Conservation (phyloP, 2,888 invertebrate genomes). For the Netelia melanura region DNA sequence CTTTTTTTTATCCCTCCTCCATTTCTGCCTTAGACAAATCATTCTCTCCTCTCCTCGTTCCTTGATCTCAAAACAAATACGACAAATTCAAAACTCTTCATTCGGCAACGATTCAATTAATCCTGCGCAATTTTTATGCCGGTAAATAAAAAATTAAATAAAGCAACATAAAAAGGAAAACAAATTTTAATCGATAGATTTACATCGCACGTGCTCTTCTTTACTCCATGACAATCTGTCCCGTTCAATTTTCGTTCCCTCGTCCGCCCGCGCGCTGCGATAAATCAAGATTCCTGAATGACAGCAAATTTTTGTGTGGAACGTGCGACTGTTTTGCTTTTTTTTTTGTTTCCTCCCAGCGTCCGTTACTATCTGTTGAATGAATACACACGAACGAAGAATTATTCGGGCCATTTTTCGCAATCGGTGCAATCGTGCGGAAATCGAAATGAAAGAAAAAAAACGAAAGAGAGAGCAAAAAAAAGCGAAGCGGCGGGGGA, state of each 20-base stretch:
- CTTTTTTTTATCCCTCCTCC: slow-evolving; percentile 13
- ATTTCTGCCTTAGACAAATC: slow-evolving; percentile 30
- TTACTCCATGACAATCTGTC: neutral
- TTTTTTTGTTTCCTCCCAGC: neutral
- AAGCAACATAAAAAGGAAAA: neutral
- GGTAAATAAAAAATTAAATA: too few species aligned
- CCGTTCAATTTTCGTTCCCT: neutral
- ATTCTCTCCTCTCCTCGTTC: slow-evolving; percentile 24
- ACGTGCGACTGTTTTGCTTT: neutral
- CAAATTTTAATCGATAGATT: neutral
- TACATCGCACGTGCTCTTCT: neutral
- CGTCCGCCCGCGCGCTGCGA: too few species aligned
- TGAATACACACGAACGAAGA: neutral
- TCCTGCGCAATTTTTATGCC: too few species aligned
- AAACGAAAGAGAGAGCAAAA: neutral
- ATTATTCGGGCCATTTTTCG: slow-evolving; percentile 30
- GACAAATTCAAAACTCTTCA: neutral
- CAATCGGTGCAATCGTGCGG: slow-evolving; percentile 37
- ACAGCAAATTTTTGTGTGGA: slow-evolving; percentile 13
- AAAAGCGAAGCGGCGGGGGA: neutral
- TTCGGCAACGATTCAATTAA: too few species aligned
- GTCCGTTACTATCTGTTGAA: slow-evolving; percentile 4
- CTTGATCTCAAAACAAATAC: slow-evolving; percentile 39
- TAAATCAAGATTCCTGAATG: neutral
- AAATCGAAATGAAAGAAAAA: slow-evolving; percentile 23